Evolutionary conservation across 2,888 invertebrate species (phyloP), one percentile per base, ranked within the genome.

Genomic region (Empis stercorea): DNA sequence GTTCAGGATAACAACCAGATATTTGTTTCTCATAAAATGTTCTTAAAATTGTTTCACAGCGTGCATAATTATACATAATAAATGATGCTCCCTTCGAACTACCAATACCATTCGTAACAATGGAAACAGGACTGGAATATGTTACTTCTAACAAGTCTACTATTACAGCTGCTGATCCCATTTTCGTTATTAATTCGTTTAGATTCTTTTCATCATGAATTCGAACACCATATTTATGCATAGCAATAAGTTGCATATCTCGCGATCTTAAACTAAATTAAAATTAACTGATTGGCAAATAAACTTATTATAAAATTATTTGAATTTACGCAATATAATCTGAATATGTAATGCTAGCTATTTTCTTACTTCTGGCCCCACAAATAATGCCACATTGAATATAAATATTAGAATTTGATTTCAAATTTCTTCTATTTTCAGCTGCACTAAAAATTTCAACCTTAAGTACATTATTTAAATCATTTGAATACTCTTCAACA

Each of bases 61-160:
- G 75, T 0, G 84, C 85, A 61, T 80, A 80, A 61, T 88, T 88
- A 64, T 88, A 87, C 27, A 87, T 68, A 48, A 87, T 75, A 63
- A 87, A 87, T 23, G 81, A 71, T 32, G 81, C 80, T 45, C 59
- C 67, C 48, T 63, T 67, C 4, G 63, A 62, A 48, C 62, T 59
- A 5, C 68, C 65, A 16, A 58, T 48, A 0, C 65, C 62, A 32
- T 56, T 62, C 48, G 60, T 59, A 17, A 60, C 72, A 56, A 77
- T 74, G 16, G 77, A 71, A 13, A 78, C 68, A 45, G 77, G 75
- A 52, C 73, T 76, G 1, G 79, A 50, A 17, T 60, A 77, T 55
- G 79, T 83, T 3, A 78, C 76, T 57, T 82, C 78, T 10, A 85
- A 61, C 50, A 87, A 63, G 60, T 86, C 85, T 55, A 85, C 78